Base-by-base conservation (phyloP, 2,113 vertebrate genomes). In the Passer montanus region DNA sequence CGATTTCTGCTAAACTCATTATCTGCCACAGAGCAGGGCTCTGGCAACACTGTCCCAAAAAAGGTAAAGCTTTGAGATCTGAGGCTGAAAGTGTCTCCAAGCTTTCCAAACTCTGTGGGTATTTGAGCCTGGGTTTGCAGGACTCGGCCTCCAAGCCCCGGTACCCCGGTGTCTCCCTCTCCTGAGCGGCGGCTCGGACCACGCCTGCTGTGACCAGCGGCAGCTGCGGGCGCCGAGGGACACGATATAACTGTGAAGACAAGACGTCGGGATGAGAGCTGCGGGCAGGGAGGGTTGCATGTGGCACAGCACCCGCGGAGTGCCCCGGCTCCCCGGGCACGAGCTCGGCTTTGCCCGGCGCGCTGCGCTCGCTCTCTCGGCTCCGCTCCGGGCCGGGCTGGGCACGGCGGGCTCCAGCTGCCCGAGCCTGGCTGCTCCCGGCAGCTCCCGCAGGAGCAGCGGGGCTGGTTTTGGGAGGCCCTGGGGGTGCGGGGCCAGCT, bases 181-280 rank as follows among this genome's bases (percentile, higher is more conserved):
- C 16, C 35, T 2, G 3, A 24, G 39, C 11, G 7, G 52, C 9
- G 9, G 49, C 76, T 69, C 2, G 0, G 53, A 43, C 26, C 31
- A 27, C 0, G 0, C 21, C 0, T 0, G 10, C 52, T 13, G 49
- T 0, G 3, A 21, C 53, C 8, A 49, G 41, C 41, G 26, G 84
- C 87, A 67, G 56, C 69, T 82, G 27, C 72, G 2, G 2, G 19
- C 23, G 41, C 56, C 79, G 53, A 17, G 21, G 70, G 13, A 26
- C 33, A 2, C 1, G 4, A 7, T 30, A 4, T 2, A 33, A 24
- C 47, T 4, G 16, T 0, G 2, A 20, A 15, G 30, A 10, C 56
- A 58, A 77, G 74, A 5, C 6, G 1, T 7, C 0, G 21, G 26
- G 50, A 44, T 15, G 28, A 14, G 64, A 58, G 50, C n/a, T 60